A percentile compares a stretch with the other conserved stretches of the same genome.
These are phyloP conservation scores for Cephus cinctus DNA, from an alignment of 1,140 invertebrate genomes.

Conservation along the genomic window DNA sequence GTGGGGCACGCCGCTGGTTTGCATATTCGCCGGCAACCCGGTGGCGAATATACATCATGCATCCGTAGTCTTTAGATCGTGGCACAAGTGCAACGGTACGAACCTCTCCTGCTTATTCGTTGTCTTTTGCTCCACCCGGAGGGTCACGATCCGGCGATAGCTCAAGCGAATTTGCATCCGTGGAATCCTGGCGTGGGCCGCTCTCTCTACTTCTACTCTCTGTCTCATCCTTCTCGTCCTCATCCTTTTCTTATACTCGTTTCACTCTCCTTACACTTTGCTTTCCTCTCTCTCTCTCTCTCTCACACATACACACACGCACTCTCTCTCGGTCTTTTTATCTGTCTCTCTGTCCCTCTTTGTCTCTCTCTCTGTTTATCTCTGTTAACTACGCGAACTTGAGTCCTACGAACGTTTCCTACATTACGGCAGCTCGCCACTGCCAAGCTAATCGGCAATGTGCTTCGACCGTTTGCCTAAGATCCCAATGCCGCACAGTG, in stretches of 20 bases:
- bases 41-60: slow-evolving; percentile 51
- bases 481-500: too few relatives aligned
- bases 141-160: slow-evolving; percentile 49
- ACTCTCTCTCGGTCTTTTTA: slow-evolving; percentile 6
- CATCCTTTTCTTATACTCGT: too few relatives aligned
- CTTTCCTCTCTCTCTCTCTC: slow-evolving; percentile 2
- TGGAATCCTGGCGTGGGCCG: slow-evolving; percentile 47
- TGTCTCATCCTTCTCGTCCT: slow-evolving; percentile 3
- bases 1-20: slow-evolving; percentile 36
- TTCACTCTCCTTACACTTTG: too few relatives aligned
- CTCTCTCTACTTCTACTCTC: slow-evolving; percentile 3
- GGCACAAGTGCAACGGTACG: slow-evolving; percentile 40
- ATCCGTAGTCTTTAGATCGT: slow-evolving; percentile 32
- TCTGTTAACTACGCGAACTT: slow-evolving; percentile 24
- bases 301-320: slow-evolving; percentile 22
- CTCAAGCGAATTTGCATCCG: slow-evolving; percentile 49
- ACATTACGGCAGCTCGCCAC: neutral
- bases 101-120: slow-evolving; percentile 15
- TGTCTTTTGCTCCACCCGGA: slow-evolving; percentile 24
- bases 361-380: slow-evolving; percentile 11
- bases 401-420: slow-evolving; percentile 12
- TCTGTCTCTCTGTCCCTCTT: slow-evolving; percentile 12
- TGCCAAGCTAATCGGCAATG: slow-evolving; percentile 12
- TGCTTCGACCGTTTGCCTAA: too few relatives aligned
- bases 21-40: slow-evolving; percentile 46